Conservation (phyloP, 2,888 invertebrate species). For the Hirtodrosophila alboralis region DNA sequence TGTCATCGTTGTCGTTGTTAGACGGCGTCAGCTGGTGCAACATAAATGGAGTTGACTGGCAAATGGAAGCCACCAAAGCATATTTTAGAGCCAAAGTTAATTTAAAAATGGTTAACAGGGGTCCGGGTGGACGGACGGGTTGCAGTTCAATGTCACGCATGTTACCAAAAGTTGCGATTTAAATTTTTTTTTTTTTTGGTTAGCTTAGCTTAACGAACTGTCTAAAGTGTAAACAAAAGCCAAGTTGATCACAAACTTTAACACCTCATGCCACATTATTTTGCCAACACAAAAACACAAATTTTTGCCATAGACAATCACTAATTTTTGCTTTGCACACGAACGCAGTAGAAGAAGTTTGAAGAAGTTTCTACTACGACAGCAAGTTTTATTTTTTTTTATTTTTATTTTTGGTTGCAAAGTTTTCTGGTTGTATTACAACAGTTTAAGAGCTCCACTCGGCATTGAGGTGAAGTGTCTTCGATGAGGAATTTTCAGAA, state of each 20-base stretch:
- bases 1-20: conserved; percentile 27
- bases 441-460: conserved; percentile 51
- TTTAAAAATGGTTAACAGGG: conserved; percentile 3
- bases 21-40: conserved; percentile 66
- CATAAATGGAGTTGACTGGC: conserved; percentile 56
- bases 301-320: conserved; percentile 60
- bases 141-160: conserved; percentile 61
- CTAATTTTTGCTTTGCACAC: conserved; percentile 56
- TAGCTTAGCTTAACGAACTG: conserved; percentile 38
- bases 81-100: conserved; percentile 38
- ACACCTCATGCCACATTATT: too few species aligned
- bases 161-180: conserved; percentile 59
- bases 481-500: conserved; percentile 8
- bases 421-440: conserved; percentile 12
- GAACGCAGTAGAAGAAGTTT: conserved; percentile 44
- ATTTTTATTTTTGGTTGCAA: too few species aligned
- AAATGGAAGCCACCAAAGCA: conserved; percentile 20
- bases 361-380: conserved; percentile 16
- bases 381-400: too few species aligned
- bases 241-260: conserved; percentile 65
- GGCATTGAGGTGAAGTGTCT: not conserved
- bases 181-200: conserved; percentile 22
- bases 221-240: conserved; percentile 42
- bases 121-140: too few species aligned
- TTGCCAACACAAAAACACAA: conserved; percentile 26